Evolutionary conservation across 2,113 vertebrate species (phyloP).

Genomic region (Clarias batrachus): DNA sequence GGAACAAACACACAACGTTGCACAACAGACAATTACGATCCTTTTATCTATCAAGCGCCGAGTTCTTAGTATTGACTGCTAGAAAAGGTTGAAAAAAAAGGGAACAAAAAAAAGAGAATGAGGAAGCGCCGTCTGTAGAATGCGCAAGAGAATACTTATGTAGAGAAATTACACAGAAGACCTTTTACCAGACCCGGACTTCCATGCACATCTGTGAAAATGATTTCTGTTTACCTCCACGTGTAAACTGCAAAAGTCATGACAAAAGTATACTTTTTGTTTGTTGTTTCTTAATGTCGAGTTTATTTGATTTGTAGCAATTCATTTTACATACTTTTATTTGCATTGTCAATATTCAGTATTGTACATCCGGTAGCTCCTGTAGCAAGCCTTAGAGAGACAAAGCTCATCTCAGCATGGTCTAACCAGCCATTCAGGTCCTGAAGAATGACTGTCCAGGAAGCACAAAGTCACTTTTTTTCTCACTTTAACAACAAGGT

Average conservation of each 20-base stretch:
- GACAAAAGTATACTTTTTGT: background rate
- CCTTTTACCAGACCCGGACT: background rate
- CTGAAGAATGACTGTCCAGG: background rate
- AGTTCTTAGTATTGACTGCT: background rate
- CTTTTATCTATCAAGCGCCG: background rate
- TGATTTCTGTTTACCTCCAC: background rate
- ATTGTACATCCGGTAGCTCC: background rate
- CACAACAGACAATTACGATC: constrained; percentile 7
- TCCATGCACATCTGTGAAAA: background rate
- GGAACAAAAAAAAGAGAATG: background rate
- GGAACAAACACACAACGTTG: constrained; percentile 4
- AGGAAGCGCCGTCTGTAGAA: constrained; percentile 11
- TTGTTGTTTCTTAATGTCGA: background rate
- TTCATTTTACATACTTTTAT: background rate
- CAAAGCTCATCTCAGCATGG: background rate
- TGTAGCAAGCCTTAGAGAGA: background rate
- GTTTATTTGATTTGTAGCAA: background rate
- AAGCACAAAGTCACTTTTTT: background rate
- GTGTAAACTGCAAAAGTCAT: background rate
- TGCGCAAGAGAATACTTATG: background rate
- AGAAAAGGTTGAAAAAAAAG: background rate
- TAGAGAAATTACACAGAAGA: constrained; percentile 14
- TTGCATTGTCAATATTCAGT: background rate
- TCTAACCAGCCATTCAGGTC: background rate
- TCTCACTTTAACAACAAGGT: background rate